Evolutionary conservation across 2,797 vertebrate genomes (phyloP), one percentile per base, ranked within the genome.

Genomic region (Rhinogobio ventralis): DNA sequence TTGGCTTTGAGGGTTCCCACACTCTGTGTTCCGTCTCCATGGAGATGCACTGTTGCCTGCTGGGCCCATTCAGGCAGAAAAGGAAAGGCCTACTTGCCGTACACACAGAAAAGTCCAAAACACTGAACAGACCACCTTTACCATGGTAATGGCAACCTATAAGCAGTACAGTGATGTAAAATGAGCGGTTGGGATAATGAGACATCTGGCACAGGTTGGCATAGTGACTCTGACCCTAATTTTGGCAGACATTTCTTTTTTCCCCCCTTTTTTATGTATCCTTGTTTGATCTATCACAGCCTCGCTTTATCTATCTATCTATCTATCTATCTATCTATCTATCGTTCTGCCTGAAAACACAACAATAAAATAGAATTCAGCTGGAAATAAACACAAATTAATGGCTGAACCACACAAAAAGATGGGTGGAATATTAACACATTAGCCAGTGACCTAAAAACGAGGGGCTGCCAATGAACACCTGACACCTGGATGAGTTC

Each of bases 1-100:
- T 92, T 91, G 91, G 90, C 93, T 93, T 92, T 93, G 86, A 92
- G 89, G 91, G 90, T 92, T 90, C 92, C 90, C 72, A 90, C 91
- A 94, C 92, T 92, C 87, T 92, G 89, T 84, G 81, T 79, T 87
- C 74, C 83, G 94, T 95, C 95, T 93, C 95, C 93, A 95, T 95
- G 94, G 92, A 92, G 90, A 95, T 94, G 90, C 87, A 88, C 82
- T 91, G 91, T 91, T 64, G 88, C 94, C 94, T 93, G 92, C 94
- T 94, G 94, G 91, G 93, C 89, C 91, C 84, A 90, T 91, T 92
- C 89, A 93, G 85, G 92, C 92, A 90, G 86, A 92, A 93, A 88
- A 90, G 91, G 93, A 90, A n/a, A 90, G 89, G 88, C 82, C 89
- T 90, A 87, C 81, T 85, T 72, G 66, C 79, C 60, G 57, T 53